Conservation (phyloP, 2,888 invertebrate genomes). For the Drosophila sordidula region DNA sequence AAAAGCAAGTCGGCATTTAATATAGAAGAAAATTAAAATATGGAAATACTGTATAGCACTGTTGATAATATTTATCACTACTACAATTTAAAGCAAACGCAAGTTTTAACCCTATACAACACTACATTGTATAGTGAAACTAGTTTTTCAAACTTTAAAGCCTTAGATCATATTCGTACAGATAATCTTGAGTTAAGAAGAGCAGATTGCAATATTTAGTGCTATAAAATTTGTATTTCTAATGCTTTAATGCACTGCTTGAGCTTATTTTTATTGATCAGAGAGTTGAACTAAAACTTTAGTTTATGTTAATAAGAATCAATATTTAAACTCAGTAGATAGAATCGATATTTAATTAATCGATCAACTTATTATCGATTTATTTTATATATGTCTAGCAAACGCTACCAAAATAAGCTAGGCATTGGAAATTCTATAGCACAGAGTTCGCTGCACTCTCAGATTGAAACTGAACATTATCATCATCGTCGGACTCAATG, state of each 20-base stretch:
- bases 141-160: too few relatives aligned
- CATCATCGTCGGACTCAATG: conserved; percentile 20
- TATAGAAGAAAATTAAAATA: too few relatives aligned
- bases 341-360: too few relatives aligned
- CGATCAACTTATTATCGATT: background rate
- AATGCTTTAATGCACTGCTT: too few relatives aligned
- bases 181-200: too few relatives aligned
- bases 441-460: background rate
- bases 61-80: too few relatives aligned
- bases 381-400: background rate
- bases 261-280: too few relatives aligned
- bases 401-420: too few relatives aligned
- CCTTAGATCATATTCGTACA: background rate
- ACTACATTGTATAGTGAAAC: background rate
- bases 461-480: background rate
- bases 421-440: background rate
- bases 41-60: too few relatives aligned
- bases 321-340: too few relatives aligned
- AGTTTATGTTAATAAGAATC: too few relatives aligned
- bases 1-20: too few relatives aligned
- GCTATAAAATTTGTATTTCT: background rate
- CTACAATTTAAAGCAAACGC: background rate
- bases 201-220: background rate
- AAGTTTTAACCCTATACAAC: background rate
- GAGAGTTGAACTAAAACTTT: background rate